Base-by-base conservation (phyloP, 2,797 vertebrate species). In the Sebastes cheni region DNA sequence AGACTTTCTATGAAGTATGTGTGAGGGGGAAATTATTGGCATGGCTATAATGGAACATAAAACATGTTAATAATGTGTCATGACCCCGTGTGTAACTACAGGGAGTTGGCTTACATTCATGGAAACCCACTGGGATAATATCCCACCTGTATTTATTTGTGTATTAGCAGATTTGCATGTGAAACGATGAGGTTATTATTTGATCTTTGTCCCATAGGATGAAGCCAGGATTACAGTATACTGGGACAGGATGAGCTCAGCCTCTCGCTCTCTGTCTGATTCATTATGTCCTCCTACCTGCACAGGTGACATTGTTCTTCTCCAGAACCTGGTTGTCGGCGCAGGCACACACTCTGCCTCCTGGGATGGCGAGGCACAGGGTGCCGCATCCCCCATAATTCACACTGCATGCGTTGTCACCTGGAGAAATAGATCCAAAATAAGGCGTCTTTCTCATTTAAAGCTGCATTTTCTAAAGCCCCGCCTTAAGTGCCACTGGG, bases 341-440 rank as follows among this genome's bases (percentile, higher is more conserved):
- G 89, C 99, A 99, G 65, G 98, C 97, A 93, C 99, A 99, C 85
- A 99, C 97, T 95, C 98, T 94, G 80, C 98, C 98, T 92, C 97
- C 97, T 84, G 99, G 99, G 94, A 99, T 94, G 84, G 98, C 97
- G 77, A 99, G 96, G 90, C 99, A 99, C 82, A 99, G 97, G 68
- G 96, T 97, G 88, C 96, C 91, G 84, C 99, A 99, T 86, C 97
- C 99, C 71, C 99, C 99, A 58, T 99, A 99, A 95, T 99, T 99
- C 91, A 98, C 94, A 77, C 97, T 96, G 92, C 98, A 99, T 32
- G 97, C 96, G 32, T 99, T 99, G 90, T 99, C 97, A 96, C 98
- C 98, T 99, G 95, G 71, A 93, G 93, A 90, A 90, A 86, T 75
- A 93, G 70, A 91, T 79, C 25, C 74, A 67, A 84, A 91, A 94